A percentile compares a stretch with the other conserved stretches of the same genome.
These are phyloP conservation scores for Hippopotamus amphibius DNA, from an alignment of 2,113 vertebrate species.

Conservation along the genomic window DNA sequence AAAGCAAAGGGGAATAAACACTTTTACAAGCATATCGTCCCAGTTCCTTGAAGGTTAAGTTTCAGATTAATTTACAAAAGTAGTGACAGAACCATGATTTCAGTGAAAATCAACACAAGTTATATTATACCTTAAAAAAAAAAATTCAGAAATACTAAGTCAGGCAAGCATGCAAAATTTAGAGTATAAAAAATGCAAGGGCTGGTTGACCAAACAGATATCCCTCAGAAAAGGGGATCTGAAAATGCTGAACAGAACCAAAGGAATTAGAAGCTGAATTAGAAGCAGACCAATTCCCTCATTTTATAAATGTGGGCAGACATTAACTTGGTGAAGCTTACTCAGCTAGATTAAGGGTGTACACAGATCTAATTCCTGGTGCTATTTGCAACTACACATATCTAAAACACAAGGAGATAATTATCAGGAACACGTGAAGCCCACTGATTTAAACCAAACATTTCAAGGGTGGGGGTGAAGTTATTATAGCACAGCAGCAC, in stretches of 20 bases:
- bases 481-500: not conserved
- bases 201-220: not conserved
- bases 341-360: not conserved
- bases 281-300: not conserved
- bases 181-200: constrained; percentile 25
- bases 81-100: constrained; percentile 18
- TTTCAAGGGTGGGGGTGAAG: not conserved
- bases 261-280: not conserved
- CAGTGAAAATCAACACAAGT: constrained; percentile 24
- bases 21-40: constrained; percentile 52
- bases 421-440: not conserved
- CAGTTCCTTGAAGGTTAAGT: constrained; percentile 24
- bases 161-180: constrained; percentile 74
- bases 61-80: constrained; percentile 55
- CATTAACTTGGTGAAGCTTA: not conserved
- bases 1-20: constrained; percentile 6
- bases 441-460: not conserved
- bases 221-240: not conserved
- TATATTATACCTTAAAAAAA: not conserved
- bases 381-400: not conserved
- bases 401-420: not conserved
- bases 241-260: not conserved
- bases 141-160: constrained; percentile 50
- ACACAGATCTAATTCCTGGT: not conserved
- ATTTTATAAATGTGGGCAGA: not conserved